Evolutionary conservation across 2,888 invertebrate species (phyloP).

Genomic region (Thymelicus lineola): DNA sequence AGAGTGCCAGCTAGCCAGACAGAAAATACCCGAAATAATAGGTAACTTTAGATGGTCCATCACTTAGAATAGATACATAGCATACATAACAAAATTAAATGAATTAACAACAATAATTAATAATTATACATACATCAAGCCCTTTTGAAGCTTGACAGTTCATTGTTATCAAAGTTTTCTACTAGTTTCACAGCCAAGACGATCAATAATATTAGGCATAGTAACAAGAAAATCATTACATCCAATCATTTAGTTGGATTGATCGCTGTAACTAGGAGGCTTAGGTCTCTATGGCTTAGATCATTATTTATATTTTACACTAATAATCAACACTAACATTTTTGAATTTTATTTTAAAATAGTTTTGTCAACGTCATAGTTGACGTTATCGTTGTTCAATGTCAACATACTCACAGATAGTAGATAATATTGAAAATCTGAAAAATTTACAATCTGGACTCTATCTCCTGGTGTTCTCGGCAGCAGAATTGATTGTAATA

Average conservation of each 20-base stretch:
- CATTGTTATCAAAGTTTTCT: conserved; percentile 39
- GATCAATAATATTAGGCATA: conserved; percentile 57
- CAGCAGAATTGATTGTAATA: too few species aligned
- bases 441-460: too few species aligned
- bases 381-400: too few species aligned
- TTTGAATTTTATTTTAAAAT: conserved; percentile 5
- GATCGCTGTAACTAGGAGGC: conserved; percentile 4
- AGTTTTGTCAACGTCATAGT: neutral
- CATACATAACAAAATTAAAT: neutral
- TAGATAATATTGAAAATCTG: too few species aligned
- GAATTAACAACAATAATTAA: neutral
- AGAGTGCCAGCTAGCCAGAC: too few species aligned
- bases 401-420: too few species aligned
- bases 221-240: conserved; percentile 63
- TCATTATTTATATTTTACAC: conserved; percentile 9
- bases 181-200: conserved; percentile 60
- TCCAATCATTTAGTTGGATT: conserved; percentile 44
- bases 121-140: conserved; percentile 5
- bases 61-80: too few species aligned
- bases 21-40: too few species aligned
- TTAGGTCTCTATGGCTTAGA: conserved; percentile 1
- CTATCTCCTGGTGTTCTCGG: too few species aligned
- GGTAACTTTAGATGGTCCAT: too few species aligned
- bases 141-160: conserved; percentile 15
- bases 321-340: conserved; percentile 11